Percentiles rank a stretch among this genome's conserved stretches.
Evolutionary conservation across 2,113 vertebrate species (phyloP).

Genomic region (Osmerus mordax): DNA sequence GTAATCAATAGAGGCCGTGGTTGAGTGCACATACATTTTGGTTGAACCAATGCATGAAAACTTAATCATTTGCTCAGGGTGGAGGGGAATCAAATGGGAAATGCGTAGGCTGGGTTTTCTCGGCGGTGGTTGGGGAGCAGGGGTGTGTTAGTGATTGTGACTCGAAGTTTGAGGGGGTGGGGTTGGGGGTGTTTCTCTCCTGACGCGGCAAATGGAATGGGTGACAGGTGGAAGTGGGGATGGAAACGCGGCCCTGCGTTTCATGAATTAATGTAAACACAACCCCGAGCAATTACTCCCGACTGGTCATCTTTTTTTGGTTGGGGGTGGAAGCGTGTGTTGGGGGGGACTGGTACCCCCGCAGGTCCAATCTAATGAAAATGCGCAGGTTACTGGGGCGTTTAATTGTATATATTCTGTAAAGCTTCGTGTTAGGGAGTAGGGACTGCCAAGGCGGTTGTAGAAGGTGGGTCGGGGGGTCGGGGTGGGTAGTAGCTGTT

Average conservation of each 20-base stretch:
- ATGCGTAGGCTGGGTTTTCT: constrained; percentile 48
- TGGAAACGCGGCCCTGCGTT: constrained; percentile 77
- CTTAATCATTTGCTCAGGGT: constrained; percentile 92
- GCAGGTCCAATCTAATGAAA: constrained; percentile 79
- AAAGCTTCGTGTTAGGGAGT: constrained; percentile 64
- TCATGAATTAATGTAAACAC: constrained; percentile 98
- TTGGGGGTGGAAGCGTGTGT: constrained; percentile 51
- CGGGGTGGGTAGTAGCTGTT: constrained; percentile 21
- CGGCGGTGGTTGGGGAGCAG: constrained; percentile 74
- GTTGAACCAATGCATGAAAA: constrained; percentile 97
- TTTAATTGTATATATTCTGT: constrained; percentile 79
- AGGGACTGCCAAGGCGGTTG: too few species aligned
- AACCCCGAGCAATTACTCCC: constrained; percentile 77
- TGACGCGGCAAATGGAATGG: constrained; percentile 89
- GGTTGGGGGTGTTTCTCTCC: constrained; percentile 70
- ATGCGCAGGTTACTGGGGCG: constrained; percentile 82
- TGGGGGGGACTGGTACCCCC: constrained; percentile 48
- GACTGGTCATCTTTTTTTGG: constrained; percentile 73
- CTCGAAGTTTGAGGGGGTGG: constrained; percentile 78
- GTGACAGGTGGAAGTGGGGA: constrained; percentile 91
- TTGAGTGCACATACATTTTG: constrained; percentile 98
- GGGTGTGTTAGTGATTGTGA: constrained; percentile 84
- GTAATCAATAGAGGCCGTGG: constrained; percentile 99
- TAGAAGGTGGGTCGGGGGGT: too few species aligned
- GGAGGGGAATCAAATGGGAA: constrained; percentile 80